Conservation (phyloP, 2,888 invertebrate species). For the Pristionchus exspectatus region DNA sequence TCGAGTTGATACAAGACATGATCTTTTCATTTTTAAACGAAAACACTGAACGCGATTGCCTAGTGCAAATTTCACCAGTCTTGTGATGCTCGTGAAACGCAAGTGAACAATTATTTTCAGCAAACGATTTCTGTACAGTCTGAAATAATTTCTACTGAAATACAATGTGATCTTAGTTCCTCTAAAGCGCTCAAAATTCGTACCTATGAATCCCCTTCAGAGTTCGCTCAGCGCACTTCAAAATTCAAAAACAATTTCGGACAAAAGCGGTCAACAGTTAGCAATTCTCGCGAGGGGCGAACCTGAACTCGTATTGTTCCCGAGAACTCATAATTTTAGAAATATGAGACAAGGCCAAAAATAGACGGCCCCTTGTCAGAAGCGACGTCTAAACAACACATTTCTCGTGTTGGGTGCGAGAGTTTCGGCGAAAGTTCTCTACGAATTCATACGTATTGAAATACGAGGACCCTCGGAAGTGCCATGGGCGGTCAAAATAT, state of each 20-base stretch:
- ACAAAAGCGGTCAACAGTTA: constrained; percentile 4
- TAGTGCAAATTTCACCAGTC: neutral
- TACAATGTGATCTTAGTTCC: no score
- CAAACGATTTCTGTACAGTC: no score
- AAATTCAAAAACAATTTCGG: constrained; percentile 1
- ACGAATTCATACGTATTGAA: constrained; percentile 10
- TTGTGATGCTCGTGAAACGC: neutral
- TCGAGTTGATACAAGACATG: neutral
- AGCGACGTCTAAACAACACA: neutral
- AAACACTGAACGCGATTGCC: neutral
- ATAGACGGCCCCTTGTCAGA: neutral
- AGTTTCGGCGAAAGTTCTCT: neutral
- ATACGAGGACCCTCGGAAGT: neutral
- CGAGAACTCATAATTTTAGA: neutral
- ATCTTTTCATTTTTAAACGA: neutral
- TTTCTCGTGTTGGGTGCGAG: neutral
- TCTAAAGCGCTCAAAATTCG: no score
- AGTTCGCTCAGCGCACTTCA: neutral
- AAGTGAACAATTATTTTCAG: neutral
- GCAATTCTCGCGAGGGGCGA: neutral
- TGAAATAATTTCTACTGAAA: no score
- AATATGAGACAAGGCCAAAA: neutral
- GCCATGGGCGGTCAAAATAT: neutral
- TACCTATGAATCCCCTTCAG: neutral
- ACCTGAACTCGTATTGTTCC: neutral